Percentiles rank a stretch among this genome's conserved stretches.
phyloP scores from a whole-genome alignment of 2,888 invertebrate genomes.

The Cremastinae sp. region DNA sequence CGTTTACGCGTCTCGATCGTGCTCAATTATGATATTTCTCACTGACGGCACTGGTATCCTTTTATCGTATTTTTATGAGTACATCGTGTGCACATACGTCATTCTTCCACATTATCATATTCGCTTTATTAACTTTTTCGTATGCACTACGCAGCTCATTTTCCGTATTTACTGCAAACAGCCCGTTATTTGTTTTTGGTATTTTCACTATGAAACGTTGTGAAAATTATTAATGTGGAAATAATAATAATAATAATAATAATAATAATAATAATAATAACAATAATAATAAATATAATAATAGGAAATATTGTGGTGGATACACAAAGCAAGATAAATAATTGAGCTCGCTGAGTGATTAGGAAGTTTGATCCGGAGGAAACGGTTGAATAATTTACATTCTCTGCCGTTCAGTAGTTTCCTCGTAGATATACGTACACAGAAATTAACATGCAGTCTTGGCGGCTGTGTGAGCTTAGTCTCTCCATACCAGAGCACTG shows the following conservation, averaged over 20 bases:
- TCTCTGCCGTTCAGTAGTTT: conserved; percentile 61
- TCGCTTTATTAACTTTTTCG: background rate
- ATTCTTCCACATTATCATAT: background rate
- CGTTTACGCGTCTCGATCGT: conserved; percentile 53
- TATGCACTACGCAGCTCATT: too few relatives aligned
- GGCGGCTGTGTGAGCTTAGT: conserved; percentile 13
- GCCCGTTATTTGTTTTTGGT: too few relatives aligned
- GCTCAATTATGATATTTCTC: conserved; percentile 62
- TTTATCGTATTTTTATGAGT: too few relatives aligned
- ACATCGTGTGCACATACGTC: too few relatives aligned
- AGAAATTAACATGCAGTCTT: too few relatives aligned
- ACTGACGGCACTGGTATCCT: conserved; percentile 48
- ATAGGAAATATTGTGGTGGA: conserved; percentile 21
- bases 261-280: too few relatives aligned
- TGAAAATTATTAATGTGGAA: too few relatives aligned
- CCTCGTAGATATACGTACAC: conserved; percentile 6
- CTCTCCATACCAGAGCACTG: conserved; percentile 24
- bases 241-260: too few relatives aligned
- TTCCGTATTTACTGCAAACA: too few relatives aligned
- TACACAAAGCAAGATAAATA: conserved; percentile 68
- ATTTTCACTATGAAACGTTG: too few relatives aligned
- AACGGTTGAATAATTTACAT: conserved; percentile 72
- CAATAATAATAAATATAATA: conserved; percentile 50
- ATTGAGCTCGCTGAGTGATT: conserved; percentile 74
- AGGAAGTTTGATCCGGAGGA: conserved; percentile 67